phyloP scores from a whole-genome alignment of 1,140 invertebrate genomes.

The Pogonus chalceus region DNA sequence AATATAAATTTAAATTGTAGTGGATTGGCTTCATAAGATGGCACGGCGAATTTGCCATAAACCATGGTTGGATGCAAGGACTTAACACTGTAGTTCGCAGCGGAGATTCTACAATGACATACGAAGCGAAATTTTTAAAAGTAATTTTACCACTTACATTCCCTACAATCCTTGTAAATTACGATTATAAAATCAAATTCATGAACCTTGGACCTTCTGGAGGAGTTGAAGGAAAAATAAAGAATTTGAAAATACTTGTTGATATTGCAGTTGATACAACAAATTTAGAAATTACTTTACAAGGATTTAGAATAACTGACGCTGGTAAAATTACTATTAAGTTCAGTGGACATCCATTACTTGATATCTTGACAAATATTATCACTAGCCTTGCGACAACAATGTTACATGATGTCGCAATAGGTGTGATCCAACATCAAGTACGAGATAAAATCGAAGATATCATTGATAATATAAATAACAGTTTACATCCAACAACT shows the following conservation, averaged over 20 bases:
- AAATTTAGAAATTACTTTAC: background rate
- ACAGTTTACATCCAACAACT: no score
- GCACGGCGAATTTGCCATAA: constrained; percentile 37
- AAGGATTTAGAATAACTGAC: constrained; percentile 16
- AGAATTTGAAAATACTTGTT: constrained; percentile 29
- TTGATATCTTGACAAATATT: constrained; percentile 37
- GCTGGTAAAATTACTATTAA: constrained; percentile 34
- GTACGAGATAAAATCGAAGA: constrained; percentile 15
- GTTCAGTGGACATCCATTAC: constrained; percentile 36
- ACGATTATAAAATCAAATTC: constrained; percentile 37
- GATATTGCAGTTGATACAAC: constrained; percentile 35
- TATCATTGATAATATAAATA: constrained; percentile 17
- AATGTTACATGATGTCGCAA: constrained; percentile 36
- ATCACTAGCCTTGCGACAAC: constrained; percentile 32
- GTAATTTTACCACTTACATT: constrained; percentile 15
- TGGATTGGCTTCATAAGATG: constrained; percentile 31
- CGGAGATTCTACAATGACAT: constrained; percentile 36
- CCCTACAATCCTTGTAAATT: constrained; percentile 33
- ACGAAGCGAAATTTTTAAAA: constrained; percentile 36
- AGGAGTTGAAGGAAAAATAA: constrained; percentile 33
- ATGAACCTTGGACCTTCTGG: constrained; percentile 40
- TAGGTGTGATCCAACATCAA: constrained; percentile 30
- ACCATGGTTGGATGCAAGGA: constrained; percentile 36
- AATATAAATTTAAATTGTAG: constrained; percentile 8
- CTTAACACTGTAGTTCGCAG: constrained; percentile 33